phyloP scores from a whole-genome alignment of 1,140 invertebrate genomes.

The Apis dorsata region DNA sequence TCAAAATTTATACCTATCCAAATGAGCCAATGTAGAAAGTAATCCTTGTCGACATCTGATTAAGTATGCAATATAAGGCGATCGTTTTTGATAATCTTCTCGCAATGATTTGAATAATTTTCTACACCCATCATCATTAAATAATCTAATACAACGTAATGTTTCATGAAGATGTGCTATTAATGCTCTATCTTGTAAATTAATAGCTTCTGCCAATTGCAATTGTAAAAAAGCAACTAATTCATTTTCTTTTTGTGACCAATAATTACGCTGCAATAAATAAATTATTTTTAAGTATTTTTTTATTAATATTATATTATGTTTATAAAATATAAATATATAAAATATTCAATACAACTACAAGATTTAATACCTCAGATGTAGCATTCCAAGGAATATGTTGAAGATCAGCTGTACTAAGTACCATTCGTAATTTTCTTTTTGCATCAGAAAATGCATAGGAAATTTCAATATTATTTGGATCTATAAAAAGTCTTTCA shows the following conservation, averaged over 20 bases:
- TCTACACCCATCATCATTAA: conserved; percentile 87
- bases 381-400: conserved; percentile 76
- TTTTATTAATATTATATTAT: neutral
- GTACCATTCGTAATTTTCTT: conserved; percentile 93
- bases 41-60: conserved; percentile 91
- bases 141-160: conserved; percentile 88
- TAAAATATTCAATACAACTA: neutral
- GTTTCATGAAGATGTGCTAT: conserved; percentile 94
- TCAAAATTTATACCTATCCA: conserved; percentile 82
- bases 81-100: conserved; percentile 89
- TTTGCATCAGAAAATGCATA: conserved; percentile 93
- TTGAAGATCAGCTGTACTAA: conserved; percentile 90
- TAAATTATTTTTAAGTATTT: neutral
- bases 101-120: conserved; percentile 89
- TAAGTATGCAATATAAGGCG: conserved; percentile 92
- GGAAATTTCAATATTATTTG: conserved; percentile 82
- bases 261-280: conserved; percentile 75
- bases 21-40: conserved; percentile 88
- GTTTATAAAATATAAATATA: neutral
- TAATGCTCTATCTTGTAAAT: conserved; percentile 89
- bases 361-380: conserved; percentile 69
- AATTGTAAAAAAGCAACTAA: conserved; percentile 87
- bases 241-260: conserved; percentile 83
- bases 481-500: conserved; percentile 83
- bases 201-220: conserved; percentile 93